Conservation (phyloP, 2,797 vertebrate genomes). For the Distichodus sexfasciatus region DNA sequence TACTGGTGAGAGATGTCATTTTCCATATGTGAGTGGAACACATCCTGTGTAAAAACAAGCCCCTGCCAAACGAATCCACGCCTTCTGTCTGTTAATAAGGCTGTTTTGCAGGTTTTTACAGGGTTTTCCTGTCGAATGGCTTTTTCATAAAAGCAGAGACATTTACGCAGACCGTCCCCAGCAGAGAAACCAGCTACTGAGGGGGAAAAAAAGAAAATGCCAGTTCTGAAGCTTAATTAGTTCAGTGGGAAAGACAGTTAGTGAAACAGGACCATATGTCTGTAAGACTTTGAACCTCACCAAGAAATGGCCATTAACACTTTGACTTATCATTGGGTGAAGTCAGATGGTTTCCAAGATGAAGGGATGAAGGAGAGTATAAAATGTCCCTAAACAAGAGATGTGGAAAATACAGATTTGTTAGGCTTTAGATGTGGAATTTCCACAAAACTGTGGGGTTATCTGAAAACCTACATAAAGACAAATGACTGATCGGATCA, state of each 20-base stretch:
- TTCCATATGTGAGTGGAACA: slow-evolving; percentile 56
- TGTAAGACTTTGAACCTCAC: slow-evolving; percentile 46
- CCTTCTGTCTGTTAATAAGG: slow-evolving; percentile 64
- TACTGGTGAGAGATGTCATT: slow-evolving; percentile 40
- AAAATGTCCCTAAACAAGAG: background rate
- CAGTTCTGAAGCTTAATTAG: slow-evolving; percentile 60
- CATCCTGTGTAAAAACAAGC: slow-evolving; percentile 71
- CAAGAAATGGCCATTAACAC: slow-evolving; percentile 8
- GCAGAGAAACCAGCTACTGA: slow-evolving; percentile 54
- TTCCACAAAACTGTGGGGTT: background rate
- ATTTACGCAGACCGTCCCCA: slow-evolving; percentile 55
- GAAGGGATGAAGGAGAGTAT: background rate
- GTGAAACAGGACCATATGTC: slow-evolving; percentile 53
- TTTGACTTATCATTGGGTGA: slow-evolving; percentile 15
- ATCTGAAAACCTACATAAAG: background rate
- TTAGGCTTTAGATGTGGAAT: background rate
- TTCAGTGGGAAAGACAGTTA: slow-evolving; percentile 51
- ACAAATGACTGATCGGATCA: too few relatives aligned
- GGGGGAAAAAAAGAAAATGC: slow-evolving; percentile 42
- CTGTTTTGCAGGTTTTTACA: slow-evolving; percentile 57
- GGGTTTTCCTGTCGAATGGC: slow-evolving; percentile 67
- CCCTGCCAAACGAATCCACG: slow-evolving; percentile 64
- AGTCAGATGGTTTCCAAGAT: slow-evolving; percentile 6
- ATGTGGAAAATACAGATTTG: background rate
- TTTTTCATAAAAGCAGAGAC: slow-evolving; percentile 63